phyloP scores from a whole-genome alignment of 2,797 vertebrate species.

The Luscinia luscinia region DNA sequence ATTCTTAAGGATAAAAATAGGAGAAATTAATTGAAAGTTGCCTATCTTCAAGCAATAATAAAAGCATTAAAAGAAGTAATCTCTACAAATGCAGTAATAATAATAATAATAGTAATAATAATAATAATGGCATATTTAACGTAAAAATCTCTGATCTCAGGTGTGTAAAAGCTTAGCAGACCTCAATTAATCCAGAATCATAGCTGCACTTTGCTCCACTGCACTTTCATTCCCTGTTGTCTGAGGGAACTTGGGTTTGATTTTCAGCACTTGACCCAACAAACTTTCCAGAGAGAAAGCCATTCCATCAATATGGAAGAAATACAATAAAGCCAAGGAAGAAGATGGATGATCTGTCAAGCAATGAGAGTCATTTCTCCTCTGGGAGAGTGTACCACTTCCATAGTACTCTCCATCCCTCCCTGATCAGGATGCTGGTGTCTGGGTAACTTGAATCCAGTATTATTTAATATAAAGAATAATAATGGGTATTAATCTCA shows the following conservation, averaged over 20 bases:
- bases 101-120: too few species aligned
- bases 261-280: slow-evolving; percentile 4
- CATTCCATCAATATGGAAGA: slow-evolving; percentile 49
- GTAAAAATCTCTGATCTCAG: background rate
- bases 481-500: slow-evolving; percentile 30
- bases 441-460: background rate
- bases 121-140: background rate
- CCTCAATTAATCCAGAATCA: background rate
- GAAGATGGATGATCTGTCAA: slow-evolving; percentile 53
- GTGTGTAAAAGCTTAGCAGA: background rate
- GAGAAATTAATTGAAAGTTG: background rate
- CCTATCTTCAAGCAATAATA: background rate
- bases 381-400: background rate
- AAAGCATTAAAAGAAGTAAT: background rate
- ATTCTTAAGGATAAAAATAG: background rate
- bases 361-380: background rate
- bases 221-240: background rate
- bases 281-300: slow-evolving; percentile 22
- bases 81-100: background rate
- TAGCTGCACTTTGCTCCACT: background rate
- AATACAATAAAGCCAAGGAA: slow-evolving; percentile 52
- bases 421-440: background rate
- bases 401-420: background rate
- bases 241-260: background rate
- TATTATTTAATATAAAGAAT: slow-evolving; percentile 49